Evolutionary conservation across 2,113 vertebrate species (phyloP).

Genomic region (Tenebrosternarchus preto): DNA sequence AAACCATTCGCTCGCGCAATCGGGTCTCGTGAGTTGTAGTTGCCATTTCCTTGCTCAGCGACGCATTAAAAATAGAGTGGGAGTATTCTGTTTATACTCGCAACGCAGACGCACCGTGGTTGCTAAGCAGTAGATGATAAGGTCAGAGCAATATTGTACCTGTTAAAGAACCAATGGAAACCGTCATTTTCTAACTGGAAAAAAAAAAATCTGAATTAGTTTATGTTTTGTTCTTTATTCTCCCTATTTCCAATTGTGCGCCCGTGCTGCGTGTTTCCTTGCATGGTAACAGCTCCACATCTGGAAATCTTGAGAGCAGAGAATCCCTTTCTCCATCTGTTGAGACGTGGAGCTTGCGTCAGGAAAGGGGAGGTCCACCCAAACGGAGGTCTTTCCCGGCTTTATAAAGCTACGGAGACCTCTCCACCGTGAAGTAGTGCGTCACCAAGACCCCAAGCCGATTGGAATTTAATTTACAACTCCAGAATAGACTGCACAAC

Average conservation of each 20-base stretch:
- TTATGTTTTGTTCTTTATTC: no score
- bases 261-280: not conserved
- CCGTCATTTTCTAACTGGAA: not conserved
- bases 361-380: slow-evolving; percentile 55
- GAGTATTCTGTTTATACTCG: slow-evolving; percentile 25
- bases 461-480: slow-evolving; percentile 40
- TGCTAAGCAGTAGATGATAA: slow-evolving; percentile 33
- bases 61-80: slow-evolving; percentile 29
- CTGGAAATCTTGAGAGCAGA: slow-evolving; percentile 55
- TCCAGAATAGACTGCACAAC: slow-evolving; percentile 12
- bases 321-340: slow-evolving; percentile 62
- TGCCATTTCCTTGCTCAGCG: slow-evolving; percentile 19
- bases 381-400: slow-evolving; percentile 71
- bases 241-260: no score
- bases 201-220: no score
- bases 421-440: slow-evolving; percentile 66
- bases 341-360: slow-evolving; percentile 59
- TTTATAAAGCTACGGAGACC: slow-evolving; percentile 72
- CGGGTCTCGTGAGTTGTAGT: slow-evolving; percentile 32
- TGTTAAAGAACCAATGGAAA: not conserved
- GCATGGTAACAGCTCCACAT: slow-evolving; percentile 25
- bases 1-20: not conserved
- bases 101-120: slow-evolving; percentile 34
- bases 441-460: slow-evolving; percentile 67
- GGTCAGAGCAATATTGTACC: not conserved